These are phyloP conservation scores for Meloidogyne hapla DNA, from an alignment of 1,140 invertebrate species.

Conservation along the genomic window DNA sequence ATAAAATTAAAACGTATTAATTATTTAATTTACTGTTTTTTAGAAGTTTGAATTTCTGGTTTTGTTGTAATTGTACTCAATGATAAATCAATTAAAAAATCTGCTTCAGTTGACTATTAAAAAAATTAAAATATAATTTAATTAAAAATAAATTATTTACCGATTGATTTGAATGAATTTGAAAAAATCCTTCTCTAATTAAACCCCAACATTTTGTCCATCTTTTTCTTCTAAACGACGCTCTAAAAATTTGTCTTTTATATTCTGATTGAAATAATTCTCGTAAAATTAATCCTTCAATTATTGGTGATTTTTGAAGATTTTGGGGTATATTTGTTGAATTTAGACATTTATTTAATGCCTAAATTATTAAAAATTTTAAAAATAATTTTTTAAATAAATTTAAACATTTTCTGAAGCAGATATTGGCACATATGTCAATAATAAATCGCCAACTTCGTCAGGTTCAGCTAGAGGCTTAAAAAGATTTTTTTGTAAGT, in stretches of 20 bases:
- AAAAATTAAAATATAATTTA: neutral
- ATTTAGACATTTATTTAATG: neutral
- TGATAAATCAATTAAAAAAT: slow-evolving; percentile 34
- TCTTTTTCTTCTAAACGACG: neutral
- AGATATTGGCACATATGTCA: slow-evolving; percentile 6
- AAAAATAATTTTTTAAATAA: neutral
- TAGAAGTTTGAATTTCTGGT: slow-evolving; percentile 31
- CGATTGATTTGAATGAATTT: neutral
- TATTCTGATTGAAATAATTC: neutral
- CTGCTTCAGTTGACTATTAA: slow-evolving; percentile 32
- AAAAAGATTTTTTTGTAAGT: too few relatives aligned
- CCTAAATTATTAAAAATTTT: neutral
- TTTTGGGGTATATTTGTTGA: too few relatives aligned
- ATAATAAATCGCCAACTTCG: slow-evolving; percentile 37
- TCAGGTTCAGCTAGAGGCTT: slow-evolving; percentile 47
- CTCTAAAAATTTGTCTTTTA: neutral
- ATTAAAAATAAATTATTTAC: neutral
- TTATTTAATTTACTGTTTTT: slow-evolving; percentile 30
- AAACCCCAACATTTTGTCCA: slow-evolving; percentile 26
- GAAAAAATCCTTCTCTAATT: slow-evolving; percentile 13
- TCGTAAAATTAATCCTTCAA: neutral
- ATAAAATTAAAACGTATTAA: neutral
- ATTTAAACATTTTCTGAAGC: neutral
- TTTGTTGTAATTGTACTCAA: slow-evolving; percentile 18
- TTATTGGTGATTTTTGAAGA: neutral